Conservation (phyloP, 2,797 vertebrate species). For the Brachyalestes nurse region DNA sequence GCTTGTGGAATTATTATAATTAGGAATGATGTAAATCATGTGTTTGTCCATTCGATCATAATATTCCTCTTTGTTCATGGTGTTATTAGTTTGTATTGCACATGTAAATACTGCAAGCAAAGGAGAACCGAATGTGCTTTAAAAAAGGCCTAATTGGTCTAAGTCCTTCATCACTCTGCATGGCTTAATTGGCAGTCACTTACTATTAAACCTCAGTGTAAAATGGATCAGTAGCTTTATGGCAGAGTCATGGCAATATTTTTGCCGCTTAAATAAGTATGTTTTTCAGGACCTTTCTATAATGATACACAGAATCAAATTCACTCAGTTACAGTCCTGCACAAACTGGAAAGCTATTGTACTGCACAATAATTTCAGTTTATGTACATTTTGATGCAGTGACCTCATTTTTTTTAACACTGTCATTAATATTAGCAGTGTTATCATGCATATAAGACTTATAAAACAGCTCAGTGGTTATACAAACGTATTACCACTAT, state of each 20-base stretch:
- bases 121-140: background rate
- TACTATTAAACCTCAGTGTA: slow-evolving; percentile 11
- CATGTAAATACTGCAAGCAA: slow-evolving; percentile 11
- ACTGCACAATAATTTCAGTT: background rate
- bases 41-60: background rate
- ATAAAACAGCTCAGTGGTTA: background rate
- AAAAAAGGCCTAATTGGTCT: background rate
- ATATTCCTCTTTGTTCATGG: slow-evolving; percentile 8
- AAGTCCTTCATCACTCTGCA: background rate
- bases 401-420: background rate
- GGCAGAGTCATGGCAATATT: background rate
- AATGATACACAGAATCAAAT: background rate
- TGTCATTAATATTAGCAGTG: too few relatives aligned
- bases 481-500: background rate
- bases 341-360: background rate
- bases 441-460: background rate
- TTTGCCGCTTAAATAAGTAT: background rate
- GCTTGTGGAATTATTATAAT: slow-evolving; percentile 12
- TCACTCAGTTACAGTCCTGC: background rate
- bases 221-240: slow-evolving; percentile 17
- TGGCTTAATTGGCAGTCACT: slow-evolving; percentile 9
- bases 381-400: background rate
- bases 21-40: slow-evolving; percentile 25
- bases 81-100: background rate
- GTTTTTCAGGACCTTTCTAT: background rate